phyloP scores from a whole-genome alignment of 2,888 invertebrate genomes.

The Trissolcus japonicus region DNA sequence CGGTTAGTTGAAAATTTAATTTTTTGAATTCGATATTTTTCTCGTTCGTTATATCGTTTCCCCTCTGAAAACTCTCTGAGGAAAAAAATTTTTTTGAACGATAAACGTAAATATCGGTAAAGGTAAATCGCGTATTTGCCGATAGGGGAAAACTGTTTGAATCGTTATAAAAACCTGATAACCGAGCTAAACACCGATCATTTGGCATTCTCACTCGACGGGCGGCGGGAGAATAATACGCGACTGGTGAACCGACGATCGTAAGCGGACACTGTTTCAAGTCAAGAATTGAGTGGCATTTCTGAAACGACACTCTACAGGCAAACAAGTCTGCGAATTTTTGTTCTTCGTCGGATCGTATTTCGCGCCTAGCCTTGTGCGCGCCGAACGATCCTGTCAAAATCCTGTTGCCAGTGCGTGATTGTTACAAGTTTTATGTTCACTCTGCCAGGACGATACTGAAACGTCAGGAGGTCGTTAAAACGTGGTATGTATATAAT shows the following conservation, averaged over 20 bases:
- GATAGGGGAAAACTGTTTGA: constrained; percentile 44
- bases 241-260: constrained; percentile 33
- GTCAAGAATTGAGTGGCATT: no score
- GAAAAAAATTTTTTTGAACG: background rate
- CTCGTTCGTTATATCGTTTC: background rate
- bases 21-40: no score
- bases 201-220: constrained; percentile 43
- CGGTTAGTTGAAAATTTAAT: no score
- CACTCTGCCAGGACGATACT: constrained; percentile 4
- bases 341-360: no score
- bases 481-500: constrained; percentile 33
- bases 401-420: background rate
- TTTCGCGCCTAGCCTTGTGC: background rate
- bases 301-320: background rate
- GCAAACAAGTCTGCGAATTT: background rate
- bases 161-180: constrained; percentile 50
- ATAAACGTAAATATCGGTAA: constrained; percentile 45
- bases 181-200: constrained; percentile 48
- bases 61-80: background rate
- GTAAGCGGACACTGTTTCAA: constrained; percentile 1
- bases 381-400: background rate
- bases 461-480: constrained; percentile 19
- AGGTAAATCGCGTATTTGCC: constrained; percentile 44
- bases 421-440: constrained; percentile 13
- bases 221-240: constrained; percentile 31